Conservation (phyloP, 2,888 invertebrate genomes). For the Ischnura elegans region DNA sequence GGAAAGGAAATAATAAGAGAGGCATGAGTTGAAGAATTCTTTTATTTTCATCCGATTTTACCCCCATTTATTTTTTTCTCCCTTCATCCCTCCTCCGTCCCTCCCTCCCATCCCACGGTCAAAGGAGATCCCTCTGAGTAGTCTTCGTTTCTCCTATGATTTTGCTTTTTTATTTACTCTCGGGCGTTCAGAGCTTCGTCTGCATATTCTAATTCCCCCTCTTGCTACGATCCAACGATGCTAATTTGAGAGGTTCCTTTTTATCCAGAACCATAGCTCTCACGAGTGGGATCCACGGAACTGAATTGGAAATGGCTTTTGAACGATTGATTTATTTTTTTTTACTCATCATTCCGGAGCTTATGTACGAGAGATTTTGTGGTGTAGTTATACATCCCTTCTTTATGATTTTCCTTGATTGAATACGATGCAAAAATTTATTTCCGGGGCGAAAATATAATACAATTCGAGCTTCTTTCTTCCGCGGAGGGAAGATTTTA, state of each 20-base stretch:
- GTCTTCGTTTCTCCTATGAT: background rate
- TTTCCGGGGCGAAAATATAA: background rate
- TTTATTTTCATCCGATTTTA: background rate
- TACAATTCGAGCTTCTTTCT: background rate
- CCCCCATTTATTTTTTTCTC: no score
- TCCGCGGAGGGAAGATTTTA: background rate
- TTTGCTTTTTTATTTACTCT: background rate
- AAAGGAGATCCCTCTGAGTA: background rate
- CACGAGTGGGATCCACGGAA: background rate
- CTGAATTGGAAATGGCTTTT: slow-evolving; percentile 13
- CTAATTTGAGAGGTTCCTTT: background rate
- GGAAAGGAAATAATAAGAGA: background rate
- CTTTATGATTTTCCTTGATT: background rate
- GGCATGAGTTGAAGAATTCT: background rate
- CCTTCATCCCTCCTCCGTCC: background rate
- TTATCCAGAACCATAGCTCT: background rate
- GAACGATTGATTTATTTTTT: background rate
- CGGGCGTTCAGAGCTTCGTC: no score
- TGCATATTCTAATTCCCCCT: background rate
- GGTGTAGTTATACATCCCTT: background rate
- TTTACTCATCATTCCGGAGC: background rate
- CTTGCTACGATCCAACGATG: background rate
- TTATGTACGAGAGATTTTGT: background rate
- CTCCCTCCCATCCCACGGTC: background rate
- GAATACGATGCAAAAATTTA: background rate